Conservation (phyloP, 2,888 invertebrate genomes). For the Orthosia cruda region DNA sequence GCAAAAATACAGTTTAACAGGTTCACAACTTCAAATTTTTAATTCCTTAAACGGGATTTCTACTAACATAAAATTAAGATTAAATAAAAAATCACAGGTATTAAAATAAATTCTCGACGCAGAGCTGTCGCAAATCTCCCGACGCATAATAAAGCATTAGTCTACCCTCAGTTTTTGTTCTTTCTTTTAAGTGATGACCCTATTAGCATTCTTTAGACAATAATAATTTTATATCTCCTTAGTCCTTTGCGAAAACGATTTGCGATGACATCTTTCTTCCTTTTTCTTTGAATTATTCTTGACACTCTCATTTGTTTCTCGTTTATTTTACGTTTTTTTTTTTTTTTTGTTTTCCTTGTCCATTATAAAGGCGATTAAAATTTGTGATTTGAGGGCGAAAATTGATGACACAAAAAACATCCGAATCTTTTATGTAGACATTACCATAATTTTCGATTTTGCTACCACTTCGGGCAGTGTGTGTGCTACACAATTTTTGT, state of each 20-base stretch:
- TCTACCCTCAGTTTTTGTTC: slow-evolving; percentile 75
- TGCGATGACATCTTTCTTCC: slow-evolving; percentile 75
- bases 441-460: background rate
- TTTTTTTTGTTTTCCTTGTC: slow-evolving; percentile 41
- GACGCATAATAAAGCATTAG: slow-evolving; percentile 77
- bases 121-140: slow-evolving; percentile 35
- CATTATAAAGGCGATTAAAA: slow-evolving; percentile 50
- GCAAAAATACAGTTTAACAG: too few species aligned
- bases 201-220: slow-evolving; percentile 86
- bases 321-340: slow-evolving; percentile 40
- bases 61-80: slow-evolving; percentile 28
- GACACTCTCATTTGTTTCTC: slow-evolving; percentile 65
- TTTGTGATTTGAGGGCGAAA: slow-evolving; percentile 38
- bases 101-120: slow-evolving; percentile 24
- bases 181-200: slow-evolving; percentile 84
- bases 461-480: too few species aligned
- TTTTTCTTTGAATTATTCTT: slow-evolving; percentile 66
- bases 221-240: slow-evolving; percentile 84
- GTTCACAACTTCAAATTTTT: background rate
- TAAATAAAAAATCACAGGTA: slow-evolving; percentile 30
- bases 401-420: slow-evolving; percentile 20
- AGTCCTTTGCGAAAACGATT: slow-evolving; percentile 76
- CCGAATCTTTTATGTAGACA: background rate
- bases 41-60: background rate
- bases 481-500: too few species aligned